These are phyloP conservation scores for Plemyria rubiginata DNA, from an alignment of 2,888 invertebrate species.

Conservation along the genomic window DNA sequence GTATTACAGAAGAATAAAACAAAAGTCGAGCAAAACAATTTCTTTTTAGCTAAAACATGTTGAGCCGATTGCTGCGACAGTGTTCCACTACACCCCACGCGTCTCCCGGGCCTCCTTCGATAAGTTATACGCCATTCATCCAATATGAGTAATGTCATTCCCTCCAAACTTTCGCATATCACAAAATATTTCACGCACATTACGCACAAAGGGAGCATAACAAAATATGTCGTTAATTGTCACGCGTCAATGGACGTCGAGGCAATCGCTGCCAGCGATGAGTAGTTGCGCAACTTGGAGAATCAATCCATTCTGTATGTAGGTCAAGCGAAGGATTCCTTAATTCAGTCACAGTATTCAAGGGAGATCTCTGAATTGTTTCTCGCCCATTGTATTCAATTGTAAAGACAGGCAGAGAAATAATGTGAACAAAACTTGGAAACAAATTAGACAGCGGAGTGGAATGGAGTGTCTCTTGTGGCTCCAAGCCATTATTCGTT, in stretches of 20 bases:
- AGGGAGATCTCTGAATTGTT: slow-evolving; percentile 44
- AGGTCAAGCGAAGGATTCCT: slow-evolving; percentile 46
- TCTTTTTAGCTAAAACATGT: slow-evolving; percentile 20
- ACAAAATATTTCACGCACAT: slow-evolving; percentile 43
- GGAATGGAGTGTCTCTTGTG: slow-evolving; percentile 54
- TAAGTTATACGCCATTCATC: slow-evolving; percentile 22
- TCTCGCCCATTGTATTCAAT: slow-evolving; percentile 57
- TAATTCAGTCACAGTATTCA: slow-evolving; percentile 40
- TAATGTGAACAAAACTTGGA: slow-evolving; percentile 66
- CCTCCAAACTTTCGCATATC: slow-evolving; percentile 44
- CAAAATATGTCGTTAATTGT: slow-evolving; percentile 43
- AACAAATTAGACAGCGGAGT: slow-evolving; percentile 64
- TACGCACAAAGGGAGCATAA: slow-evolving; percentile 38
- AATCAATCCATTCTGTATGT: slow-evolving; percentile 50
- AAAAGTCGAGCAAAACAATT: slow-evolving; percentile 21
- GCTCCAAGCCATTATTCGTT: slow-evolving; percentile 59
- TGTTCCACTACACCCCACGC: neutral
- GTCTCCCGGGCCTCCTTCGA: slow-evolving; percentile 14
- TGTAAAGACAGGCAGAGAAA: slow-evolving; percentile 62
- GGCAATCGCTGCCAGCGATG: slow-evolving; percentile 45
- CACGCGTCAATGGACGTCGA: slow-evolving; percentile 44
- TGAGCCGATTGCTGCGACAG: slow-evolving; percentile 8
- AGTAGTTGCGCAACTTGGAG: slow-evolving; percentile 50
- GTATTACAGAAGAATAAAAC: slow-evolving; percentile 5
- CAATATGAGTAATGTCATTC: slow-evolving; percentile 30